phyloP scores from a whole-genome alignment of 1,140 invertebrate genomes.

The Heterodera carotae region DNA sequence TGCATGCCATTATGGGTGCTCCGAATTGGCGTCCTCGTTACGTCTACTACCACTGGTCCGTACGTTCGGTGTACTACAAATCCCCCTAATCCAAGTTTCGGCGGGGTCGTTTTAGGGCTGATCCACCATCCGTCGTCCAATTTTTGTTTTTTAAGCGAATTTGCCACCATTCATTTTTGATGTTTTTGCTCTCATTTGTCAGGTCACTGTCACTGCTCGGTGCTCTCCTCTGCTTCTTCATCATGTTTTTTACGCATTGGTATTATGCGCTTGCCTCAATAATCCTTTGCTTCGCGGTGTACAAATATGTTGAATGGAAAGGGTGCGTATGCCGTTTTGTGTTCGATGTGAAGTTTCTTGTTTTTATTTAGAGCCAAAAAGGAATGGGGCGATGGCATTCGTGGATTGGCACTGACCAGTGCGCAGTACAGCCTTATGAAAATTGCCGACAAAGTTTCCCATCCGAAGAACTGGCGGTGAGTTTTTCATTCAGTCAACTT shows the following conservation, averaged over 20 bases:
- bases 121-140: too few species aligned
- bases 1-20: constrained; percentile 88
- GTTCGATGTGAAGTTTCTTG: neutral
- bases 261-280: constrained; percentile 93
- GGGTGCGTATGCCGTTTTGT: constrained; percentile 72
- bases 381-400: constrained; percentile 99
- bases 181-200: neutral
- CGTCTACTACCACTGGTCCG: constrained; percentile 91
- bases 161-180: neutral
- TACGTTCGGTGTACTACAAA: too few species aligned
- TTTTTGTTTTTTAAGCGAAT: constrained; percentile 67
- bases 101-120: too few species aligned
- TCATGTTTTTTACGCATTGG: constrained; percentile 99
- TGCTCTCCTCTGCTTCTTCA: constrained; percentile 87
- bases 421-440: constrained; percentile 82
- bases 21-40: constrained; percentile 98
- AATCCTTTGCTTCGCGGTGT: constrained; percentile 87
- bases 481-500: neutral
- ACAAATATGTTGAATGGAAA: constrained; percentile 99
- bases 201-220: constrained; percentile 83
- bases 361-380: constrained; percentile 81
- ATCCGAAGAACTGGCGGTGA: constrained; percentile 62
- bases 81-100: too few species aligned
- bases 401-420: constrained; percentile 91
- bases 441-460: constrained; percentile 62